A percentile compares a stretch with the other conserved stretches of the same genome.
Evolutionary conservation across 2,113 vertebrate genomes (phyloP).

Genomic region (Macroglossus sobrinus): DNA sequence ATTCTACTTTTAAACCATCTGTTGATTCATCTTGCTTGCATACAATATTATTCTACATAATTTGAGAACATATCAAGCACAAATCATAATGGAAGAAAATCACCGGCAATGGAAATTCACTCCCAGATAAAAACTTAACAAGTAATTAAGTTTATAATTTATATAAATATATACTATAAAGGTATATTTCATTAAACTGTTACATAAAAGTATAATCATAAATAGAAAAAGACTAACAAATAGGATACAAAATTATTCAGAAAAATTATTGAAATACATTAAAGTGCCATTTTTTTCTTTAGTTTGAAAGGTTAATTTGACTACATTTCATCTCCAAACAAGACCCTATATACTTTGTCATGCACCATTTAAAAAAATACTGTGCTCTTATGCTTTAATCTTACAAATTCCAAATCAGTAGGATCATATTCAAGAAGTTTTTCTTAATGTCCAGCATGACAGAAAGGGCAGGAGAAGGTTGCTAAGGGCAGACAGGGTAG

Average conservation of each 20-base stretch:
- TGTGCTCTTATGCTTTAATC: not conserved
- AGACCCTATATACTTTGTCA: not conserved
- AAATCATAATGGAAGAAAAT: not conserved
- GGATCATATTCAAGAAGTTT: not conserved
- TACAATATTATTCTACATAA: not conserved
- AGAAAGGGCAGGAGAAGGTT: not conserved
- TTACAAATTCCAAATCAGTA: not conserved
- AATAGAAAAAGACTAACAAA: not conserved
- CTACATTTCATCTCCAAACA: not conserved
- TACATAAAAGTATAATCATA: not conserved
- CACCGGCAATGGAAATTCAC: not conserved
- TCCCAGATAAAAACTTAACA: not conserved
- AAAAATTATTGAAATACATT: not conserved
- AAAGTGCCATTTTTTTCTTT: not conserved
- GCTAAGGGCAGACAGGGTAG: not conserved
- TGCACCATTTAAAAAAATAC: not conserved
- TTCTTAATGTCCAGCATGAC: not conserved
- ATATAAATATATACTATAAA: not conserved
- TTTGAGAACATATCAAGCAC: not conserved
- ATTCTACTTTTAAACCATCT: not conserved
- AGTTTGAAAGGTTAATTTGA: not conserved
- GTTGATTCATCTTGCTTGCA: not conserved
- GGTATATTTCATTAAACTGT: not conserved
- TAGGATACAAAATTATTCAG: not conserved
- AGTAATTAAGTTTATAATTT: not conserved